Evolutionary conservation across 2,888 invertebrate species (phyloP).

Genomic region (Craniophora ligustri): DNA sequence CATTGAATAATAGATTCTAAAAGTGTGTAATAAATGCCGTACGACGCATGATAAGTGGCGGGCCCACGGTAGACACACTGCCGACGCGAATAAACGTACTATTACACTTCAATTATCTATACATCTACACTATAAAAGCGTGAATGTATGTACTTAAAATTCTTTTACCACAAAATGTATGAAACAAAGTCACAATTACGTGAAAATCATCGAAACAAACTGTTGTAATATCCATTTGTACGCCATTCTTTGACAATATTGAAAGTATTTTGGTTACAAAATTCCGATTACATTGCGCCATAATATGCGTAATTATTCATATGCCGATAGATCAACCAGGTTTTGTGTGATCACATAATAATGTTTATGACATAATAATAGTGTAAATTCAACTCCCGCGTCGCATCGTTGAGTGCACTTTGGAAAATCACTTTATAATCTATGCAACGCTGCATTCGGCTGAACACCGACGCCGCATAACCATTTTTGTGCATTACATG

Average conservation of each 20-base stretch:
- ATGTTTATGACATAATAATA: conserved; percentile 66
- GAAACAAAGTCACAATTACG: conserved; percentile 10
- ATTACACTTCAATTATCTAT: conserved; percentile 36
- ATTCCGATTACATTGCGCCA: conserved; percentile 18
- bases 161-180: conserved; percentile 23
- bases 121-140: conserved; percentile 23
- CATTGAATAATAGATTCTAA: conserved; percentile 50
- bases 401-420: conserved; percentile 69
- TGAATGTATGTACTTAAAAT: conserved; percentile 5
- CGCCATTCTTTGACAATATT: neutral
- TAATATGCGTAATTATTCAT: conserved; percentile 40
- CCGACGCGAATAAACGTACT: conserved; percentile 31
- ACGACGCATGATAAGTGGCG: conserved; percentile 45
- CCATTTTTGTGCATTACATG: conserved; percentile 66
- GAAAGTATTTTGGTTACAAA: conserved; percentile 5
- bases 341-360: conserved; percentile 53
- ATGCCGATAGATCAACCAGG: conserved; percentile 41
- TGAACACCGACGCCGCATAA: conserved; percentile 55
- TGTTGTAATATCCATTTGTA: conserved; percentile 5
- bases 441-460: conserved; percentile 63
- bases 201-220: conserved; percentile 15
- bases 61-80: conserved; percentile 29
- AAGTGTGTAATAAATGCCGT: conserved; percentile 49
- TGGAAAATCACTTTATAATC: conserved; percentile 79
- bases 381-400: conserved; percentile 56